Evolutionary conservation across 2,797 vertebrate species (phyloP), one percentile per base, ranked within the genome.

Genomic region (Masticophis lateralis): DNA sequence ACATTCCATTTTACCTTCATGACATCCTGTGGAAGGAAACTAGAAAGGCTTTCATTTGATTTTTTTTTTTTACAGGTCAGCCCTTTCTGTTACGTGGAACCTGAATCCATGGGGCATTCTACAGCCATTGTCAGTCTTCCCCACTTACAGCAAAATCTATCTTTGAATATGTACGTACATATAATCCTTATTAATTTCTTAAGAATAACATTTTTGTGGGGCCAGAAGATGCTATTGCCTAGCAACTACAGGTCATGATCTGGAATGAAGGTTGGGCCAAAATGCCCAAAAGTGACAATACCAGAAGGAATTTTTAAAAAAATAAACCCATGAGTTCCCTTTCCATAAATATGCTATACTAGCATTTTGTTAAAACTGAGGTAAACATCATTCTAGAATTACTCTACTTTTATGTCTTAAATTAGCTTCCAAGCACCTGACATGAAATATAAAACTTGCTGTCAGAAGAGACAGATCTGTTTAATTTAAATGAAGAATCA

Each of bases 101-200:
- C 97, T 28, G 97, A 95, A 93, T 53, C 98, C 0, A 88, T 97
- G 89, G 97, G 97, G 83, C 96, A 96, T 25, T 94, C 97, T 0
- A 93, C 96, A 0, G 96, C 97, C 94, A 93, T 97, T 11, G 92
- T 97, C 95, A 96, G 96, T 1, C 92, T 98, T 16, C 97, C 98
- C 18, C 94, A 96, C 14, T 97, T 98, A 95, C 98, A 98, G 95
- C 97, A 98, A 12, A 97, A 96, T 8, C 32, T 97, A 0, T 93
- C 98, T 0, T 94, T 97, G 5, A 97, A 98, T 57, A 97, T 98
- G 98, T 98, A 96, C 93, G 98, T 98, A 95, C 28, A 61, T 94
- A 7, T 5, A 18, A 63, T 86, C 56, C 57, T 91, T 63, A 32
- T 91, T 89, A n/a, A 56, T 86, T 63, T 20, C 74, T 20, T 86